These are phyloP conservation scores for Anodontia alba DNA, from an alignment of 2,888 invertebrate genomes.

Conservation along the genomic window DNA sequence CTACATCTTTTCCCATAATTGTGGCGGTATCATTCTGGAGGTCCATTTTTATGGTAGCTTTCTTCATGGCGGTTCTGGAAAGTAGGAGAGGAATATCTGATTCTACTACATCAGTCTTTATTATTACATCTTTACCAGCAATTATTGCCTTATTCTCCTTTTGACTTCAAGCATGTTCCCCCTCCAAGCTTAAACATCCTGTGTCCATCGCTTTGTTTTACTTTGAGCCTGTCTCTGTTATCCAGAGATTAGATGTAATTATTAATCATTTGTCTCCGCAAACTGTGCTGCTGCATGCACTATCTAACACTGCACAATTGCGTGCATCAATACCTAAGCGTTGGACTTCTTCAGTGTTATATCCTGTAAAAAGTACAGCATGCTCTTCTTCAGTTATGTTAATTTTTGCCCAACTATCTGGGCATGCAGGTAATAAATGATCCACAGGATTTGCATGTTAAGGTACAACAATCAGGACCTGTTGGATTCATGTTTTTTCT, in stretches of 20 bases:
- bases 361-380: conserved; percentile 33
- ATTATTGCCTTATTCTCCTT: conserved; percentile 23
- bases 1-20: conserved; percentile 34
- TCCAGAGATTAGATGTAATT: conserved; percentile 25
- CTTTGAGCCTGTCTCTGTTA: background rate
- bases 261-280: conserved; percentile 48
- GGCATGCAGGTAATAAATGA: conserved; percentile 47
- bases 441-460: conserved; percentile 45
- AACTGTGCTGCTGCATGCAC: conserved; percentile 60
- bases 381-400: conserved; percentile 34
- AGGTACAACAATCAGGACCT: conserved; percentile 21
- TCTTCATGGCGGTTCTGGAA: conserved; percentile 44
- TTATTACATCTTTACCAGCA: conserved; percentile 39
- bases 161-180: conserved; percentile 45
- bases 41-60: conserved; percentile 21
- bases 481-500: conserved; percentile 37
- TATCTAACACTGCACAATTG: too few relatives aligned
- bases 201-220: conserved; percentile 26
- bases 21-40: conserved; percentile 18
- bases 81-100: conserved; percentile 52
- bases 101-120: conserved; percentile 53
- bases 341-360: too few relatives aligned
- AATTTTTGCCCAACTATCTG: conserved; percentile 48
- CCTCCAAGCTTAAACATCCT: conserved; percentile 59
- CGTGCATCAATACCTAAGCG: too few relatives aligned